Base-by-base conservation (phyloP, 2,797 vertebrate genomes). In the Muscicapa comitata region DNA sequence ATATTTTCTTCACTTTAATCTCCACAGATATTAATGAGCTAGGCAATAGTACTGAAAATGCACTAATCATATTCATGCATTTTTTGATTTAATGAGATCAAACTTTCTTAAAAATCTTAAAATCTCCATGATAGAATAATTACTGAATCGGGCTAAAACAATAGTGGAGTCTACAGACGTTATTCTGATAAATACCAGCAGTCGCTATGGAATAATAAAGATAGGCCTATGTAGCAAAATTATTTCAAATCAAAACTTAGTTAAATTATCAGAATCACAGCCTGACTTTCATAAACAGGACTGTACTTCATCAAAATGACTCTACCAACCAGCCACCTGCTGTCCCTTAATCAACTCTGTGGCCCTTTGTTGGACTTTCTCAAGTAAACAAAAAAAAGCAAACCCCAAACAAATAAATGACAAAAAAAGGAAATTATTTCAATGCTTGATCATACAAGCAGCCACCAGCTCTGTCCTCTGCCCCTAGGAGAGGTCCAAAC, bases 221-320 rank as follows among this genome's bases (percentile, higher is more conserved):
- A 45, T 10, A 73, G 11, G 6, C 5, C 1, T 8, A 8, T 15
- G 7, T 16, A 73, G 5, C 4, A 88, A 71, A 85, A 67, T 35
- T 53, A 4, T 5, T 53, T 77, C 18, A 57, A 77, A 61, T 42
- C 33, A 57, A 74, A 74, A n/a, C 6, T 62, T 29, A 37, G 3
- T n/a, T 74, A 2, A 67, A 47, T 71, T 67, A 61, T 29, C 26
- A 84, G 8, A 75, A 13, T 59, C 16, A 15, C 8, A 70, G 73
- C 13, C n/a, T 73, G 13, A 37, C 2, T 37, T 73, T 18, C 19
- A 66, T 40, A 26, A 78, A 9, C 9, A 75, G 26, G 13, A 53
- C 15, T 26, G 10, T 18, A 31, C 4, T 28, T 16, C 4, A 4
- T 54, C 14, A 65, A 68, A 82, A 76, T 0, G 0, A 8, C 4